These are phyloP conservation scores for Anoplolepis gracilipes DNA, from an alignment of 1,140 invertebrate species.

Conservation along the genomic window DNA sequence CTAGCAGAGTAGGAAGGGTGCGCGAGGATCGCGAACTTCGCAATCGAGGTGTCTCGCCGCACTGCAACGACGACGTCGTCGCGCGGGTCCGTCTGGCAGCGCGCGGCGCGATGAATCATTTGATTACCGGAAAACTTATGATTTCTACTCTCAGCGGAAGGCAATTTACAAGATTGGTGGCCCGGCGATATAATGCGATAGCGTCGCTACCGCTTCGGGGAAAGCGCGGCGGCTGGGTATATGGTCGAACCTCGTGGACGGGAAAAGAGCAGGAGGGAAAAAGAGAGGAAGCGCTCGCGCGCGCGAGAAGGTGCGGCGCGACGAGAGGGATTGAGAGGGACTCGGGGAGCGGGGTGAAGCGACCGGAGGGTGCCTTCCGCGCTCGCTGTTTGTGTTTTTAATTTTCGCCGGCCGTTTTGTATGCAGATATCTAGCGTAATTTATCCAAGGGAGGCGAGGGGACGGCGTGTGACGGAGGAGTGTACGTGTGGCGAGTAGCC, in stretches of 20 bases:
- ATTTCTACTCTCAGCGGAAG: slow-evolving; percentile 75
- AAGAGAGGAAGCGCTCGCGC: not conserved
- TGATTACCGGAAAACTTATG: slow-evolving; percentile 76
- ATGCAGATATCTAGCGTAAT: slow-evolving; percentile 81
- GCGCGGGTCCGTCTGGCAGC: slow-evolving; percentile 41
- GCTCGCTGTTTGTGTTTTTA: slow-evolving; percentile 79
- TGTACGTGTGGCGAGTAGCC: slow-evolving; percentile 76
- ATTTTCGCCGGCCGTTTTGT: slow-evolving; percentile 79
- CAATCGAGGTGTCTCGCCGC: slow-evolving; percentile 40
- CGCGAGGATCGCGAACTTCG: not conserved
- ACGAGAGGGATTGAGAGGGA: not conserved
- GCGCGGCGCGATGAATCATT: slow-evolving; percentile 73
- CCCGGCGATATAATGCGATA: slow-evolving; percentile 73
- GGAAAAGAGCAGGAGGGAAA: not conserved
- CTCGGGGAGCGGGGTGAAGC: slow-evolving; percentile 2
- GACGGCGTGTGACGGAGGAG: slow-evolving; percentile 62
- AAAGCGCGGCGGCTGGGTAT: slow-evolving; percentile 45
- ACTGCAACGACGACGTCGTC: slow-evolving; percentile 26
- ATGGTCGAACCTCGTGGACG: slow-evolving; percentile 26
- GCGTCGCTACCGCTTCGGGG: slow-evolving; percentile 64
- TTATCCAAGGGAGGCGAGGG: slow-evolving; percentile 66
- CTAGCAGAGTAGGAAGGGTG: not conserved
- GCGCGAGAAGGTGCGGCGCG: slow-evolving; percentile 28
- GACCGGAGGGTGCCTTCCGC: slow-evolving; percentile 15
- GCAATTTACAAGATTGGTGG: slow-evolving; percentile 79